Base-by-base conservation (phyloP, 2,888 invertebrate genomes). In the Tenthredo scrophulariae region DNA sequence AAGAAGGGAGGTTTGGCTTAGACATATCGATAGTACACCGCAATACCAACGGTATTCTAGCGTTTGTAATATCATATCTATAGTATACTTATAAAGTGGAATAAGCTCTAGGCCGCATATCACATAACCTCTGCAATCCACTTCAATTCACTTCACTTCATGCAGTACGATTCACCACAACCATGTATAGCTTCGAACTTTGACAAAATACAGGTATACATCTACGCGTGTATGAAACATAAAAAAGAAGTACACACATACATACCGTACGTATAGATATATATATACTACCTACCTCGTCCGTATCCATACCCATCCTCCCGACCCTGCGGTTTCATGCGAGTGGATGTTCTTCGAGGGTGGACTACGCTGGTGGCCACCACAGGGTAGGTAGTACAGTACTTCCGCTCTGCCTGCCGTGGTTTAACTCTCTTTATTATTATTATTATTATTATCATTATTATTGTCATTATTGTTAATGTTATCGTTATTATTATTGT, bases 401-500 rank as follows among this genome's bases (percentile, higher is more conserved):
- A 91, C 91, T 91, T 92, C 91, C 91, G 91, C 88, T 90, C 88
- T 87, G 87, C 85, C 88, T 87, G 88, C 87, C 89, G 92, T 89
- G 91, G 92, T 92, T 92, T 92, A 92, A 92, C 90, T 91, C 91
- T 92, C 90, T 91, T 77, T 91, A 91, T 92, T 90, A 92, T 92
- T 89, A 67, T 85, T 54, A 92, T 85, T 37, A 92, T 92, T 92
- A 92, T 93, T 37, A 91, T 92, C 18, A 70, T 29, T 46, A 13
- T 37, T 33, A 40, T 54, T 18, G 29, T 50, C 18, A 33, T 33
- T 9, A 1, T 43, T n/a, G 26, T 74, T 22, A 26, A 43, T 26
- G 26, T 43, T 43, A 26, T 22, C 33, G 4, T 33, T 43, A 6
- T 43, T 22, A 13, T 75, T 50, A 50, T 46, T 91, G 91, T 92